Conservation (phyloP, 2,888 invertebrate genomes). For the Cheilosia vulpina region DNA sequence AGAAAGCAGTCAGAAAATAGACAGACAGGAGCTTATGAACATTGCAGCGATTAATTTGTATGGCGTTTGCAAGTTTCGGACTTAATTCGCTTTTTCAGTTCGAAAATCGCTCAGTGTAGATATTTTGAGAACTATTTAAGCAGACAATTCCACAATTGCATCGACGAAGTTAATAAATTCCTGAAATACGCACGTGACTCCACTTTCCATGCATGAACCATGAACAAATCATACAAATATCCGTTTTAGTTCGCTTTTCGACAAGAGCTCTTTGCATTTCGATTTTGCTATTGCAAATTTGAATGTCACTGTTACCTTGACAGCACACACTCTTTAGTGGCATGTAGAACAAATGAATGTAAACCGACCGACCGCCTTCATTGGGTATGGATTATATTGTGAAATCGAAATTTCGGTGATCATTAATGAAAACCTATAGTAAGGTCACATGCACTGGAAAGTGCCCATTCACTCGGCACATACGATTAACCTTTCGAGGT, state of each 20-base stretch:
- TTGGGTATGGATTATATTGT: constrained; percentile 34
- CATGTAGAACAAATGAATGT: constrained; percentile 15
- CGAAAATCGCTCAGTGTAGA: too few relatives aligned
- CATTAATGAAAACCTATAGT: constrained; percentile 26
- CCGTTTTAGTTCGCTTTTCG: neutral
- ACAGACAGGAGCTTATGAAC: too few relatives aligned
- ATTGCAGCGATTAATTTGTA: too few relatives aligned
- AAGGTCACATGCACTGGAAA: constrained; percentile 33
- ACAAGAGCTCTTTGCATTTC: neutral
- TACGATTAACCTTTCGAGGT: constrained; percentile 51
- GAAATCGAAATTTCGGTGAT: neutral
- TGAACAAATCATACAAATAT: too few relatives aligned
- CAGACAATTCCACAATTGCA: too few relatives aligned
- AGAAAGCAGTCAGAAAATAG: too few relatives aligned
- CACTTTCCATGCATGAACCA: too few relatives aligned
- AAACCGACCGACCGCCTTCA: constrained; percentile 4
- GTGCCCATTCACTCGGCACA: constrained; percentile 36
- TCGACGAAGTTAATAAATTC: too few relatives aligned
- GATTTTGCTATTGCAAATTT: neutral
- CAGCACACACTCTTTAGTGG: neutral
- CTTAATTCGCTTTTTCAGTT: too few relatives aligned
- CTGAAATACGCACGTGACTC: too few relatives aligned
- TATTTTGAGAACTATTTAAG: too few relatives aligned
- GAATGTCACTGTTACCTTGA: constrained; percentile 20
- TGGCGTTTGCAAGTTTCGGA: too few relatives aligned